These are phyloP conservation scores for Subacronicta megacephala DNA, from an alignment of 2,888 invertebrate species.

Conservation along the genomic window DNA sequence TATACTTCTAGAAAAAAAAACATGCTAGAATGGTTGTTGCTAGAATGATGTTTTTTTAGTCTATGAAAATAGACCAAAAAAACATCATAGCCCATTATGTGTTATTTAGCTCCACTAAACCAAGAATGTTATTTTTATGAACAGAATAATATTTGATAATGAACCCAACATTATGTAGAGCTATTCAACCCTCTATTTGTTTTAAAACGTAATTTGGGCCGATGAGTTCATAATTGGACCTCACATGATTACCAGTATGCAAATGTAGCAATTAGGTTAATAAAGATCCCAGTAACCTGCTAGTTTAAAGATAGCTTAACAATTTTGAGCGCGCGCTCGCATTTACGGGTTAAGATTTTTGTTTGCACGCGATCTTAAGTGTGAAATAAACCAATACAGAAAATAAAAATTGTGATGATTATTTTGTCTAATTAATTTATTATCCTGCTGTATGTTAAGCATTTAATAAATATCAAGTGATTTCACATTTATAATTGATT, in stretches of 20 bases:
- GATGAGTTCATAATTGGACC: constrained; percentile 77
- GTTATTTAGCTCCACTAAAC: constrained; percentile 14
- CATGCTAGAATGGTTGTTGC: neutral
- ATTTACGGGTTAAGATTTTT: constrained; percentile 61
- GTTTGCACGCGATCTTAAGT: constrained; percentile 42
- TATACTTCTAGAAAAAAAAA: neutral
- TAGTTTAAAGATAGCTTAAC: constrained; percentile 69
- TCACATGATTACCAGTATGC: constrained; percentile 74
- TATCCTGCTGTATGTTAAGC: too few species aligned
- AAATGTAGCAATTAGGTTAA: constrained; percentile 83
- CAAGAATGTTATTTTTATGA: constrained; percentile 38
- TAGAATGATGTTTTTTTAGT: too few species aligned
- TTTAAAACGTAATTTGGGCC: constrained; percentile 75
- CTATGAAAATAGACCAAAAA: neutral
- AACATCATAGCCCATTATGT: neutral
- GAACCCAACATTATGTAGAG: constrained; percentile 24
- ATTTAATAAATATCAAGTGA: too few species aligned
- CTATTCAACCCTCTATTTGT: constrained; percentile 73
- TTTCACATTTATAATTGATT: too few species aligned
- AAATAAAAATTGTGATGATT: constrained; percentile 8
- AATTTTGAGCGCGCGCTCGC: constrained; percentile 68
- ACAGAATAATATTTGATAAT: constrained; percentile 28
- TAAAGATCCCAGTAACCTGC: constrained; percentile 71
- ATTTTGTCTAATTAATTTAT: neutral
- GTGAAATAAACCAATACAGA: constrained; percentile 31